Conservation (phyloP, 2,888 invertebrate species). For the Diadegma fenestrale region DNA sequence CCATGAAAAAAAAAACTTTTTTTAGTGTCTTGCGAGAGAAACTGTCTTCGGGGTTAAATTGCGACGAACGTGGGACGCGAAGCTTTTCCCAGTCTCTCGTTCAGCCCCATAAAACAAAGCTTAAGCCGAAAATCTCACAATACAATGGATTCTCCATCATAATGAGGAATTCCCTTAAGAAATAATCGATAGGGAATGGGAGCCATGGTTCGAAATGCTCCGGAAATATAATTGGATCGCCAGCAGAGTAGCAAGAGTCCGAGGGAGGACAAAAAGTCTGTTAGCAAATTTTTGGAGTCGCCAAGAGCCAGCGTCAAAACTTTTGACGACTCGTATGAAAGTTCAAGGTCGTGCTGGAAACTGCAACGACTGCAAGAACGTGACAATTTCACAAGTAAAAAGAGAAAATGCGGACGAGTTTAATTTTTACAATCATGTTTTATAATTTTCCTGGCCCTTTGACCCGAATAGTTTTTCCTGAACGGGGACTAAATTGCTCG, state of each 20-base stretch:
- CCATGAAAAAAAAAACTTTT: background rate
- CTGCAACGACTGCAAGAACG: background rate
- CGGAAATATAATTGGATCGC: slow-evolving; percentile 31
- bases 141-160: background rate
- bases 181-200: slow-evolving; percentile 44
- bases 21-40: background rate
- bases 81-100: background rate
- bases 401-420: background rate
- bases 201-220: slow-evolving; percentile 8
- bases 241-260: slow-evolving; percentile 31
- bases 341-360: background rate
- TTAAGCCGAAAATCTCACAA: slow-evolving; percentile 1
- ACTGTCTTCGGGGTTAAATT: background rate
- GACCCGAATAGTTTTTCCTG: background rate
- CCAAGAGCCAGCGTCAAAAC: background rate
- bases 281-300: too few relatives aligned
- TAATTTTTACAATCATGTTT: slow-evolving; percentile 15
- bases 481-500: slow-evolving; percentile 24
- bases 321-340: background rate
- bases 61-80: background rate
- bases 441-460: slow-evolving; percentile 14
- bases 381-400: background rate
- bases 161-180: slow-evolving; percentile 11
- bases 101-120: background rate
- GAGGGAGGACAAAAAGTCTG: too few relatives aligned